Conservation (phyloP, 2,797 vertebrate genomes). For the Alosa sapidissima region DNA sequence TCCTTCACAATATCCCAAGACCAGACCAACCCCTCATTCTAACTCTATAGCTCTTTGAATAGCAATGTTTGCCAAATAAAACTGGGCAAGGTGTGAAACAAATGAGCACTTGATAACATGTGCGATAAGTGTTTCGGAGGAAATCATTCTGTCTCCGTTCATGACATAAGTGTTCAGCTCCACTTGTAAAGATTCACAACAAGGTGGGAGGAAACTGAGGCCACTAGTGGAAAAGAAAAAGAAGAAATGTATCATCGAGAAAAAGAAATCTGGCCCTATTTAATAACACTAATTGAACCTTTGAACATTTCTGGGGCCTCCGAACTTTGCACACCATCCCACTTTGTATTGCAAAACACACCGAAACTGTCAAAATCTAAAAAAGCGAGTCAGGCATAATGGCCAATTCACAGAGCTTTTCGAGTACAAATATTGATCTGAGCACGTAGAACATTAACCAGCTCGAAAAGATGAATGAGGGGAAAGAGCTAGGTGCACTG, state of each 20-base stretch:
- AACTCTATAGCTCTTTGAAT: neutral
- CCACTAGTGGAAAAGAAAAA: neutral
- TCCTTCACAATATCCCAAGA: neutral
- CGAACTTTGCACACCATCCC: conserved; percentile 38
- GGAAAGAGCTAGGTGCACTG: conserved; percentile 11
- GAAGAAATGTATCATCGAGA: neutral
- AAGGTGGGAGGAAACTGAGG: neutral
- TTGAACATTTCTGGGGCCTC: conserved; percentile 26
- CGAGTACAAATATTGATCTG: conserved; percentile 47
- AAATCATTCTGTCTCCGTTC: neutral
- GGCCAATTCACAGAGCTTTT: conserved; percentile 33
- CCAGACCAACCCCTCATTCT: neutral
- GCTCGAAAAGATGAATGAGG: conserved; percentile 34
- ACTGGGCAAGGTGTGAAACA: neutral
- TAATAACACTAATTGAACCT: conserved; percentile 1
- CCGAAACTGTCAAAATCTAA: conserved; percentile 32
- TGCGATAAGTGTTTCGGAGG: neutral
- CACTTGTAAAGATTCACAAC: neutral
- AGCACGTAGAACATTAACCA: conserved; percentile 47
- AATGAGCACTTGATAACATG: neutral
- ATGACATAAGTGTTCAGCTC: neutral
- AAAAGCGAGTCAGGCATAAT: conserved; percentile 33
- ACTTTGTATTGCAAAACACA: conserved; percentile 35
- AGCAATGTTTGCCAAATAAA: neutral
- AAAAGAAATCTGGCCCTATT: neutral